Conservation (phyloP, 1,140 invertebrate species). For the Oppia nitens region DNA sequence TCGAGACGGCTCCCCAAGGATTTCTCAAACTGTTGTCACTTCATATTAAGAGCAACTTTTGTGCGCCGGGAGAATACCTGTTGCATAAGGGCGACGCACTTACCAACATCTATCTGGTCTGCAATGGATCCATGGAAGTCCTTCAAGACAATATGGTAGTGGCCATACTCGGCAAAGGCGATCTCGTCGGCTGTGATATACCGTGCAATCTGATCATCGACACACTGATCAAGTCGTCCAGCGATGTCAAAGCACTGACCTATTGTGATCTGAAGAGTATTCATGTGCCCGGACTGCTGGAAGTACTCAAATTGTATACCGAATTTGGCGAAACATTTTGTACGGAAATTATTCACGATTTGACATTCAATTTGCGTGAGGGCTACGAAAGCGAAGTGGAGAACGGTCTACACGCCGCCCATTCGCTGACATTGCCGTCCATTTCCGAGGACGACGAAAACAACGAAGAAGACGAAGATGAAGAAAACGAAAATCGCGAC, state of each 20-base stretch:
- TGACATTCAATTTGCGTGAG: conserved; percentile 85
- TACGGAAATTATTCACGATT: conserved; percentile 81
- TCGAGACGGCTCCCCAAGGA: conserved; percentile 69
- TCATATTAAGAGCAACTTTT: conserved; percentile 78
- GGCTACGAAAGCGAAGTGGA: conserved; percentile 66
- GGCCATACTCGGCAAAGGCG: conserved; percentile 95
- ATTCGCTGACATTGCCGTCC: conserved; percentile 59
- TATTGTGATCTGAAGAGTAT: conserved; percentile 93
- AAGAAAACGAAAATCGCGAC: conserved; percentile 19
- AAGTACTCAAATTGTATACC: conserved; percentile 72
- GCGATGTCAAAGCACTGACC: conserved; percentile 81
- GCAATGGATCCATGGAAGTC: conserved; percentile 96
- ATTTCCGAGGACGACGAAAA: conserved; percentile 86
- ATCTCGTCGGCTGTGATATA: conserved; percentile 87
- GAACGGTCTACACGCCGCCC: conserved; percentile 38
- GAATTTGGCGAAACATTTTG: conserved; percentile 79
- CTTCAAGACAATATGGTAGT: conserved; percentile 95
- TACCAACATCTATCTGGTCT: conserved; percentile 86
- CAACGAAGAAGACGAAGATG: conserved; percentile 34
- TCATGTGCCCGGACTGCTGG: conserved; percentile 70
- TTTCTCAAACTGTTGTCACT: conserved; percentile 75
- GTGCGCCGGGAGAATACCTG: conserved; percentile 81
- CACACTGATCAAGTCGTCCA: conserved; percentile 73
- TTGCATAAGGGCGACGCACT: conserved; percentile 93
- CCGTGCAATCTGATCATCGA: conserved; percentile 38